Evolutionary conservation across 1,140 invertebrate species (phyloP), one percentile per base, ranked within the genome.

Genomic region (Brachionus asplanchnoidis): DNA sequence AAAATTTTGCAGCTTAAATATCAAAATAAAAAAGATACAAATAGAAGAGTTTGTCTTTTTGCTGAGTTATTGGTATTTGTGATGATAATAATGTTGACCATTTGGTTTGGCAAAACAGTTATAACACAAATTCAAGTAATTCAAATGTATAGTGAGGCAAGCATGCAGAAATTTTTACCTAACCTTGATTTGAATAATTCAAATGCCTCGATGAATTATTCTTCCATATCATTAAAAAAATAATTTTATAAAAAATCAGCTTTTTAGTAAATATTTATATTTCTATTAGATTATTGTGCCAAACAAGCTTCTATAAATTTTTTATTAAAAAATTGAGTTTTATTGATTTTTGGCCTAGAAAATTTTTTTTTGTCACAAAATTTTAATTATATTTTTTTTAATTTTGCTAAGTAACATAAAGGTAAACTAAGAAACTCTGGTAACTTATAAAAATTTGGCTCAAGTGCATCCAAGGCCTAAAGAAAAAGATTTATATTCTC

Each of bases 21-120:
- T 77, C 73, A 77, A 77, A 28, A 36, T n/a, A 77, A 50, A 77
- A 77, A 77, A 50, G 42, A 77, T 14, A 77, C 20, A 28, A 28
- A 44, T 20, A 77, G 46, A 50, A 28, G 26, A 17, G 12, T 50
- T 3, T 77, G 73, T 32, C 44, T 77, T 12, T 36, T 77, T 46
- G 73, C 44, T 50, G 73, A 77, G n/a, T 36, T 77, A 11, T 12
- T 50, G 23, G 73, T 77, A 36, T 77, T 77, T 77, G 7, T 77
- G 26, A 2, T 77, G 23, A 28, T 77, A 36, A 50, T 77, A 36
- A 23, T 77, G 26, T 26, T 77, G 73, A 77, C 73, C 8, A 77
- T 77, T 50, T 77, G 42, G 17, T 77, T 77, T 50, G 20, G 20
- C 26, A 28, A 26, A 28, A 77, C 73, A 50, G 73, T 77, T 20